Evolutionary conservation across 1,140 invertebrate species (phyloP).

Genomic region (Drosophila sucinea): DNA sequence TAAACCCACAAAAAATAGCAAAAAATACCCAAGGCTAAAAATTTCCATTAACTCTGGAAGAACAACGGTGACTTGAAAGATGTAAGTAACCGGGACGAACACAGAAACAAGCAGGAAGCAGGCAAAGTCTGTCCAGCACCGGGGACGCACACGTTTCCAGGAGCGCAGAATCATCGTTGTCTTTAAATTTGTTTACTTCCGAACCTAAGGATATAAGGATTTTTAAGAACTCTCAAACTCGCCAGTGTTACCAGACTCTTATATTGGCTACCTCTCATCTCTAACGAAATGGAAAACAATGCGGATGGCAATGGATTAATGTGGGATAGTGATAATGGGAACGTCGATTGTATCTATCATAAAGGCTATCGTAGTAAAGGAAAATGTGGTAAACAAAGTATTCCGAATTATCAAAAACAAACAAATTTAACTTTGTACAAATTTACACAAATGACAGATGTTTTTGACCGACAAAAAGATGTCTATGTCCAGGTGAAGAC

Average conservation of each 20-base stretch:
- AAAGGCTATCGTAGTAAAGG: slow-evolving; percentile 54
- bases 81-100: slow-evolving; percentile 62
- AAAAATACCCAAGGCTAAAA: slow-evolving; percentile 83
- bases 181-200: slow-evolving; percentile 8
- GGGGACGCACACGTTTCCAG: slow-evolving; percentile 38
- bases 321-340: background rate
- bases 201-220: background rate
- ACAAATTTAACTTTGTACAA: background rate
- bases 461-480: slow-evolving; percentile 53
- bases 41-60: slow-evolving; percentile 85
- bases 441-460: slow-evolving; percentile 21
- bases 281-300: background rate
- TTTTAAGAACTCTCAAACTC: background rate
- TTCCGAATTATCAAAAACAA: background rate
- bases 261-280: background rate
- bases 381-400: slow-evolving; percentile 50
- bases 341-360: slow-evolving; percentile 39
- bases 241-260: background rate
- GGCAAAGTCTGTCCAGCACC: slow-evolving; percentile 35
- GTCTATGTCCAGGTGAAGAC: slow-evolving; percentile 47
- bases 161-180: slow-evolving; percentile 63
- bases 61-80: slow-evolving; percentile 86
- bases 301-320: slow-evolving; percentile 41
- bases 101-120: slow-evolving; percentile 68
- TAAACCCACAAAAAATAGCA: slow-evolving; percentile 87